Conservation (phyloP, 2,888 invertebrate species). For the Ptychoptera contaminata region DNA sequence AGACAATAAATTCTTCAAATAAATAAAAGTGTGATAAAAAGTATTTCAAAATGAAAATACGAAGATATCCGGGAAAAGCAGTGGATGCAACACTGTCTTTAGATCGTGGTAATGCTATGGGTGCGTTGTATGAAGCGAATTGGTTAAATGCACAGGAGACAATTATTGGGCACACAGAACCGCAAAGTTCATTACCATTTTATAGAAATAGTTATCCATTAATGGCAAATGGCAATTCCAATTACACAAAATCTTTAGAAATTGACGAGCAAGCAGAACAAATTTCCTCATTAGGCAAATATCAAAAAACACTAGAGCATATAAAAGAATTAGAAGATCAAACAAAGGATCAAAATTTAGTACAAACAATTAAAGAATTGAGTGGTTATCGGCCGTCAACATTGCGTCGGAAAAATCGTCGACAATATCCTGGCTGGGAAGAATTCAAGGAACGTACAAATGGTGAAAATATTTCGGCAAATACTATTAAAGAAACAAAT, state of each 20-base stretch:
- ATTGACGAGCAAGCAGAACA: slow-evolving; percentile 21
- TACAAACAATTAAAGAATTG: slow-evolving; percentile 42
- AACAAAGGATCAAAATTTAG: slow-evolving; percentile 23
- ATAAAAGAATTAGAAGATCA: slow-evolving; percentile 38
- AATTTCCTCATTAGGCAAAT: slow-evolving; percentile 37
- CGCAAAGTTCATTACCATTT: neutral
- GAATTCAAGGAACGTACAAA: slow-evolving; percentile 19
- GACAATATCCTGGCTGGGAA: slow-evolving; percentile 43
- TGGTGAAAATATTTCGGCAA: slow-evolving; percentile 9
- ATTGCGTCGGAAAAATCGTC: slow-evolving; percentile 36
- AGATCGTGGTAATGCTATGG: slow-evolving; percentile 57
- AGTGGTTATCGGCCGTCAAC: slow-evolving; percentile 46
- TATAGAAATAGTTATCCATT: slow-evolving; percentile 2
- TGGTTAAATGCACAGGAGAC: slow-evolving; percentile 54
- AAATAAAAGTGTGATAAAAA: neutral
- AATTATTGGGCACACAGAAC: slow-evolving; percentile 8
- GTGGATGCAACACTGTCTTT: slow-evolving; percentile 49
- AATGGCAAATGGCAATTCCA: neutral
- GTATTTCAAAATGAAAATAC: slow-evolving; percentile 51
- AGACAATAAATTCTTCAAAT: neutral
- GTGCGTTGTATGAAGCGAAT: slow-evolving; percentile 67
- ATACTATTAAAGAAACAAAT: too few species aligned
- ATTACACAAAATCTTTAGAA: slow-evolving; percentile 5
- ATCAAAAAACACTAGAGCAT: slow-evolving; percentile 37
- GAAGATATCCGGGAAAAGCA: slow-evolving; percentile 70